Percentiles rank a stretch among this genome's conserved stretches.
phyloP scores from a whole-genome alignment of 2,888 invertebrate species.

The Drosophila neonasuta region DNA sequence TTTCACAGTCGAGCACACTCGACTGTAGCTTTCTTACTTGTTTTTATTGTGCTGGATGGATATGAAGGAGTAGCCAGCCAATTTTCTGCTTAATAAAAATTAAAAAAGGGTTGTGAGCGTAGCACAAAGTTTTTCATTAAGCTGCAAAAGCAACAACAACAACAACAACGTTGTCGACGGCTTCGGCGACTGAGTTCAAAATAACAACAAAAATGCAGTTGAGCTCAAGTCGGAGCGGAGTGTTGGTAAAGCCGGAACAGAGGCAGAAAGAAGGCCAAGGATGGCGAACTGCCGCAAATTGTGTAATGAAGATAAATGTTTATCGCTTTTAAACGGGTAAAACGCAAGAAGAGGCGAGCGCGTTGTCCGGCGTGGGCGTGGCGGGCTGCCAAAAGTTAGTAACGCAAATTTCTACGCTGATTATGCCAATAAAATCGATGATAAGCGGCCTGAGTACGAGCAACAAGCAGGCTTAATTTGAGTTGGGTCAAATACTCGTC shows the following conservation, averaged over 20 bases:
- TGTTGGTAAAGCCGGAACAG: neutral
- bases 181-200: constrained; percentile 27
- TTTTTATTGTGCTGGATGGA: constrained; percentile 11
- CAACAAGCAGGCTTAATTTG: constrained; percentile 63
- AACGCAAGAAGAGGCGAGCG: constrained; percentile 18
- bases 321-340: constrained; percentile 55
- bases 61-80: constrained; percentile 44
- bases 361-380: constrained; percentile 56
- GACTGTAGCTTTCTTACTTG: too few relatives aligned
- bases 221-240: constrained; percentile 1
- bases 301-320: constrained; percentile 75
- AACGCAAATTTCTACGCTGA: constrained; percentile 71
- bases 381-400: constrained; percentile 68
- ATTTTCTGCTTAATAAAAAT: constrained; percentile 77
- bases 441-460: constrained; percentile 48
- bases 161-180: constrained; percentile 16
- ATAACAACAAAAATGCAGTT: constrained; percentile 44
- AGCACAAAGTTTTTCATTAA: constrained; percentile 72
- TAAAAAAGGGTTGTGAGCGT: constrained; percentile 67
- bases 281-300: constrained; percentile 62
- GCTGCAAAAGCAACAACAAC: constrained; percentile 44
- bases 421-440: constrained; percentile 77
- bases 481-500: constrained; percentile 38
- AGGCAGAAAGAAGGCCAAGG: constrained; percentile 9
- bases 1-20: too few relatives aligned